phyloP scores from a whole-genome alignment of 1,140 invertebrate species.

The Leptinotarsa undecemlineata region DNA sequence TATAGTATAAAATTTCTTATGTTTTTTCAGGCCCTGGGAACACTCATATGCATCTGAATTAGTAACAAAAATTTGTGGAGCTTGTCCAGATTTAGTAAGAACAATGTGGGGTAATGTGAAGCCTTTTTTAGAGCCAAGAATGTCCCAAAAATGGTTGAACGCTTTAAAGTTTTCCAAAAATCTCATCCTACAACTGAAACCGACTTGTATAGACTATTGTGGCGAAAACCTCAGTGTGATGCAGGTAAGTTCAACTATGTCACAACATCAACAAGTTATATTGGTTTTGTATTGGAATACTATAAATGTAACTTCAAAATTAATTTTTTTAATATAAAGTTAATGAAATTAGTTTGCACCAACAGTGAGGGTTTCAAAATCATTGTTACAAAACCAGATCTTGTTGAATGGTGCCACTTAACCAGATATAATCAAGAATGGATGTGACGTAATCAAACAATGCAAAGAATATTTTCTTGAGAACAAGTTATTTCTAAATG shows the following conservation, averaged over 20 bases:
- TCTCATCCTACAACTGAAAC: conserved; percentile 57
- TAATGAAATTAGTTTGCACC: no score
- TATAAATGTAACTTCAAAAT: no score
- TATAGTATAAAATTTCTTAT: not conserved
- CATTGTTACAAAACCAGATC: no score
- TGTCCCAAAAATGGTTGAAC: conserved; percentile 63
- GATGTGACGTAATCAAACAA: no score
- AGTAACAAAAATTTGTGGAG: conserved; percentile 66
- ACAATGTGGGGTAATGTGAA: conserved; percentile 64
- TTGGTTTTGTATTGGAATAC: no score
- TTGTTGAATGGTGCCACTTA: no score
- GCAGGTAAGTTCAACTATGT: conserved; percentile 38
- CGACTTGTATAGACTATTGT: conserved; percentile 53
- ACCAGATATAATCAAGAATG: no score
- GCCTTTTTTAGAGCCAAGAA: conserved; percentile 63
- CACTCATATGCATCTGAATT: conserved; percentile 66
- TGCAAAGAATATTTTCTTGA: no score
- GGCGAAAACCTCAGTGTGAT: conserved; percentile 45
- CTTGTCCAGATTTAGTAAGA: conserved; percentile 74
- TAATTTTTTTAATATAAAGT: no score
- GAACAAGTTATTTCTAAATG: no score
- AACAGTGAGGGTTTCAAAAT: no score
- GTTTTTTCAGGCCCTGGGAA: conserved; percentile 61
- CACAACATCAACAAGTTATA: no score
- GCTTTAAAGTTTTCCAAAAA: conserved; percentile 60